These are phyloP conservation scores for Spermophilus dauricus DNA, from an alignment of 2,113 vertebrate species.

Conservation along the genomic window DNA sequence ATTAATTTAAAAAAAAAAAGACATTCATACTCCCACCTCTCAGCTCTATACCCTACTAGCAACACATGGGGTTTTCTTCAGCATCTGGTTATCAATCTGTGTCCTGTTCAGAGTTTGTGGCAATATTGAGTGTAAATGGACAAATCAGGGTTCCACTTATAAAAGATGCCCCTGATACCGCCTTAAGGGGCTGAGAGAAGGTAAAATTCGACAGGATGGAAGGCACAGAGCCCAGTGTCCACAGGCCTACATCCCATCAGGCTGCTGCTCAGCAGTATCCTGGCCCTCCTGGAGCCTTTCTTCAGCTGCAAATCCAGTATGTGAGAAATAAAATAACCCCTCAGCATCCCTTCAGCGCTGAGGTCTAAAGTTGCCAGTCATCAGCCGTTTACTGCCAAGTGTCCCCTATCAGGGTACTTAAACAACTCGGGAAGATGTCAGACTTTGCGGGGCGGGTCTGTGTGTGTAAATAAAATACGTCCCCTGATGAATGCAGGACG, in stretches of 20 bases:
- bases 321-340: background rate
- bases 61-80: background rate
- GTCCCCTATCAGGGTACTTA: background rate
- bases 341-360: background rate
- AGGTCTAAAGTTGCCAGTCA: background rate
- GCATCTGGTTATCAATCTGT: background rate
- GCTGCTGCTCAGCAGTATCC: background rate
- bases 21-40: background rate
- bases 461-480: background rate
- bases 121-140: background rate
- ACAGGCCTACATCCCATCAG: background rate
- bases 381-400: background rate
- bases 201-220: too few species aligned
- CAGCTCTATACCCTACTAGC: background rate
- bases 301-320: background rate
- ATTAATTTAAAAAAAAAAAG: background rate
- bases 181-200: background rate
- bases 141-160: background rate
- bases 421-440: background rate
- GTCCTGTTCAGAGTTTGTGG: background rate
- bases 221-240: background rate
- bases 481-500: background rate
- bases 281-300: background rate
- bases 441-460: background rate
- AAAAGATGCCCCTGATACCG: background rate